Percentiles rank a stretch among this genome's conserved stretches.
phyloP scores from a whole-genome alignment of 2,888 invertebrate species.

The Sinotaia quadrata region DNA sequence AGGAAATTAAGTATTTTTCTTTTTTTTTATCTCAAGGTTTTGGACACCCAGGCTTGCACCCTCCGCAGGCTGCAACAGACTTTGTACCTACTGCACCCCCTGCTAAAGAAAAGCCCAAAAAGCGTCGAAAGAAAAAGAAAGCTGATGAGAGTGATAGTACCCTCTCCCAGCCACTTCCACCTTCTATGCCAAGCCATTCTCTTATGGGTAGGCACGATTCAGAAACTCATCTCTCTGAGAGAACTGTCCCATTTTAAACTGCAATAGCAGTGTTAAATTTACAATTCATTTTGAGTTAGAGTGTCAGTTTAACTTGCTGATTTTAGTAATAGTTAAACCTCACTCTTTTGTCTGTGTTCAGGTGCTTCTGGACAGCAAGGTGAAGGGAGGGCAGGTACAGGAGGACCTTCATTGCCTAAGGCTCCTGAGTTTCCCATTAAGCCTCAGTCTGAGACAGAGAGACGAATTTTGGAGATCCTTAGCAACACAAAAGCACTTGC shows the following conservation, averaged over 20 bases:
- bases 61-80: slow-evolving; percentile 29
- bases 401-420: slow-evolving; percentile 28
- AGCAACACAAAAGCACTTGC: slow-evolving; percentile 50
- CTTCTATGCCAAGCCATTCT: slow-evolving; percentile 41
- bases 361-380: slow-evolving; percentile 11
- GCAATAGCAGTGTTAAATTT: no score
- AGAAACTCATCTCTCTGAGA: no score
- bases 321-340: background rate
- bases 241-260: no score
- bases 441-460: slow-evolving; percentile 64
- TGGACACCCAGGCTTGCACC: slow-evolving; percentile 42
- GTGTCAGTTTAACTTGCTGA: background rate
- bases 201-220: slow-evolving; percentile 32
- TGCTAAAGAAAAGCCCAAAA: slow-evolving; percentile 58
- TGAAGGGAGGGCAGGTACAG: slow-evolving; percentile 17
- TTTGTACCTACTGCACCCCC: background rate
- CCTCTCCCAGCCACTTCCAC: slow-evolving; percentile 43
- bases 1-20: no score
- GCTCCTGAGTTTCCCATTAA: slow-evolving; percentile 52
- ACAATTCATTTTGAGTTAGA: no score
- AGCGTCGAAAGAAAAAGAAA: slow-evolving; percentile 64
- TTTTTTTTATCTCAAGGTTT: no score
- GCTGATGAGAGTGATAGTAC: slow-evolving; percentile 39
- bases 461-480: slow-evolving; percentile 63
- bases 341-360: slow-evolving; percentile 1